phyloP scores from a whole-genome alignment of 1,140 invertebrate species.

The Littorina saxatilis region DNA sequence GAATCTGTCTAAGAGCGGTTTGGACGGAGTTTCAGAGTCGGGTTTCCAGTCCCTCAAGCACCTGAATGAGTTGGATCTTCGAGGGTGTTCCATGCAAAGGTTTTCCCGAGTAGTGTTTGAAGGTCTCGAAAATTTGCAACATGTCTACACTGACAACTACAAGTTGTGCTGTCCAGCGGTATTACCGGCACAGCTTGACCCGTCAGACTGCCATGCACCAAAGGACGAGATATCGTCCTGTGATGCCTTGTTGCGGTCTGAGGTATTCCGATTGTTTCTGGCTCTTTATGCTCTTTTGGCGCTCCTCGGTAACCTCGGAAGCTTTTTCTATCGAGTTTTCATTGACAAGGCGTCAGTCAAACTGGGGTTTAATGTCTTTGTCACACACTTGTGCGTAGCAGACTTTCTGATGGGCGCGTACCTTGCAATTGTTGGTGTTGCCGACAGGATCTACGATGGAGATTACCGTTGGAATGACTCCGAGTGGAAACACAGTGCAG shows the following conservation, averaged over 20 bases:
- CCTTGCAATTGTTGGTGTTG: conserved; percentile 3
- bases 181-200: neutral
- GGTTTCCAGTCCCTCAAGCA: neutral
- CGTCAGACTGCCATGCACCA: neutral
- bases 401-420: conserved; percentile 31
- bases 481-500: conserved; percentile 14
- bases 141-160: neutral
- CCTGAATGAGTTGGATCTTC: neutral
- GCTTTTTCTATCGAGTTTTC: conserved; percentile 38
- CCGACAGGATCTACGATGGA: neutral
- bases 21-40: neutral
- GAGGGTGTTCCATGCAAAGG: neutral
- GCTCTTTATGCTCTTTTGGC: conserved; percentile 48
- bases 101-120: neutral
- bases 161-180: conserved; percentile 3
- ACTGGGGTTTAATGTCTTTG: neutral
- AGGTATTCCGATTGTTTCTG: conserved; percentile 35
- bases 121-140: neutral
- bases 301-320: conserved; percentile 49
- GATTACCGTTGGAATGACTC: conserved; percentile 18
- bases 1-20: neutral
- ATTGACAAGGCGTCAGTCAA: neutral
- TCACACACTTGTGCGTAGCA: conserved; percentile 1
- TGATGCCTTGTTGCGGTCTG: neutral
- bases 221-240: neutral